These are phyloP conservation scores for Leptobrachium ailaonicum DNA, from an alignment of 2,113 vertebrate genomes.

Conservation along the genomic window DNA sequence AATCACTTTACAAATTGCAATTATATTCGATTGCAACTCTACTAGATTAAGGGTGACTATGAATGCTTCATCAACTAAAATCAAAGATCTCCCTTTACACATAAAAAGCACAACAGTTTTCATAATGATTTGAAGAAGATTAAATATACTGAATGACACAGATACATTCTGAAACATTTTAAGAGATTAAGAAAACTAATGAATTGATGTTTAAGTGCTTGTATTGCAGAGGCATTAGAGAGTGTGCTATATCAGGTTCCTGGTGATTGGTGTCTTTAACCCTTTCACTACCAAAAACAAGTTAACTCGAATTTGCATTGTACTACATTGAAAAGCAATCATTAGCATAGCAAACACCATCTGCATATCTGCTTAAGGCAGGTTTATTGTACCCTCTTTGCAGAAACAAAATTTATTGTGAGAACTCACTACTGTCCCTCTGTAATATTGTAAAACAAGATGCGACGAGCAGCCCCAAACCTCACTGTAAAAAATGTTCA, in stretches of 20 bases:
- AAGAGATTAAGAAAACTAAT: slow-evolving; percentile 28
- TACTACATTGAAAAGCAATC: too few species aligned
- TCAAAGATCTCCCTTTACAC: slow-evolving; percentile 51
- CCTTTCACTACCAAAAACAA: too few species aligned
- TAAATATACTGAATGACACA: slow-evolving; percentile 44
- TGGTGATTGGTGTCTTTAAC: too few species aligned
- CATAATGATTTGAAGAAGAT: slow-evolving; percentile 51
- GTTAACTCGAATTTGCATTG: too few species aligned
- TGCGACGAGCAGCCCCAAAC: too few species aligned
- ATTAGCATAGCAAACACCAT: too few species aligned
- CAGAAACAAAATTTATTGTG: too few species aligned
- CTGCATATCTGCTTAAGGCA: too few species aligned
- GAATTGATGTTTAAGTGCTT: slow-evolving; percentile 39
- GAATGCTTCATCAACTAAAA: slow-evolving; percentile 49
- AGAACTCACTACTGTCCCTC: too few species aligned
- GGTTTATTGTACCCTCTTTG: too few species aligned
- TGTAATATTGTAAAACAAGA: too few species aligned
- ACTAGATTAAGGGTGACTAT: slow-evolving; percentile 52
- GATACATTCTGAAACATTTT: slow-evolving; percentile 32
- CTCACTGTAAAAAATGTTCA: too few species aligned
- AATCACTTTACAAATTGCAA: slow-evolving; percentile 52
- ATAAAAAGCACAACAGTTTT: slow-evolving; percentile 50
- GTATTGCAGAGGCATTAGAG: not conserved
- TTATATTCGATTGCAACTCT: slow-evolving; percentile 44
- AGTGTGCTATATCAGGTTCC: not conserved